These are phyloP conservation scores for Numenius arquata DNA, from an alignment of 2,113 vertebrate genomes.

Conservation along the genomic window DNA sequence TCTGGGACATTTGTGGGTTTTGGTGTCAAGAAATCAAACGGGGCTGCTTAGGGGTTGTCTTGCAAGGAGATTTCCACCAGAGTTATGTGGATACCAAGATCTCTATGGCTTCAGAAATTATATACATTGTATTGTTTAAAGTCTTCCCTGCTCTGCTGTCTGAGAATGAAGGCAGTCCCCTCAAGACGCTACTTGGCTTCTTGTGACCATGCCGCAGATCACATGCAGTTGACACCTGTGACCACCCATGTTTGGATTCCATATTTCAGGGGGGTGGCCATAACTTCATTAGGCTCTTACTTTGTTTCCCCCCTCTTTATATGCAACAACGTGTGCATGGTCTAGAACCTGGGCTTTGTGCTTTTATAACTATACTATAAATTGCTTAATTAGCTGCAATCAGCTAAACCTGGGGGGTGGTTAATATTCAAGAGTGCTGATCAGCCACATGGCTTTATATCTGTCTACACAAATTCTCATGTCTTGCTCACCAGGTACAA, in stretches of 20 bases:
- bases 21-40: not conserved
- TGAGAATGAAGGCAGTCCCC: not conserved
- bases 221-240: not conserved
- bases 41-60: not conserved
- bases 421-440: not conserved
- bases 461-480: not conserved
- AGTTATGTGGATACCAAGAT: not conserved
- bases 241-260: not conserved
- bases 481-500: conserved; percentile 11
- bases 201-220: not conserved
- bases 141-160: not conserved
- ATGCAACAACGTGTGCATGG: not conserved
- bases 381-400: not conserved
- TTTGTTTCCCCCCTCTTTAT: not conserved
- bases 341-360: not conserved
- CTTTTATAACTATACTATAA: not conserved
- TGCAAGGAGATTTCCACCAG: not conserved
- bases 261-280: not conserved
- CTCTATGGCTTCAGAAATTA: not conserved
- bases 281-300: not conserved
- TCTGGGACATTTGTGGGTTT: not conserved
- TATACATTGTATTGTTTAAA: not conserved
- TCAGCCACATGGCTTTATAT: not conserved
- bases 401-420: not conserved
- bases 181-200: not conserved